Evolutionary conservation across 2,888 invertebrate species (phyloP), one percentile per base, ranked within the genome.

Genomic region (Poecilus cupreus): DNA sequence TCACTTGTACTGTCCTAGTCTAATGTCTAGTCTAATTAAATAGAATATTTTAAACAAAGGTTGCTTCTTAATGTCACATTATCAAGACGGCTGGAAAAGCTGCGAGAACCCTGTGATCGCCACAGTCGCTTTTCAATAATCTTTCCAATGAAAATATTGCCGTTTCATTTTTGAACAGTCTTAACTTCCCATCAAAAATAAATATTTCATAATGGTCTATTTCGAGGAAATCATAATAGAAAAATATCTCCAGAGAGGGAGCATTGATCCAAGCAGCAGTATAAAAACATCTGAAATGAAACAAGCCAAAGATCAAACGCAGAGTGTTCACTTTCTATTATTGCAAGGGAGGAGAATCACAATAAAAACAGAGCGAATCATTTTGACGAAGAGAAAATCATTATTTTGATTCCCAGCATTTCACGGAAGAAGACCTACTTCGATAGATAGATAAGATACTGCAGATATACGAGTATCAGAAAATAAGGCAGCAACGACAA

Each of bases 291-390:
- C 32, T 74, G 74, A 74, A 74, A 74, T 74, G 49, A 75, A 75
- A 26, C 51, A 75, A 75, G 75, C 32, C 51, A 75, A 51, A 75
- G 75, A 75, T 75, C 75, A 75, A 75, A 75, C 16, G 70, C n/a
- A 39, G 16, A 51, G 49, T n/a, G 18, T 75, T 75, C 75, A 24
- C 49, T 75, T 49, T 51, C 75, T 75, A 51, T 75, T 75, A 75
- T 75, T 46, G 51, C 51, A 60, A 26, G 60, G 26, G 13, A 26
- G n/a, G 24, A 60, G 54, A 54, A 3, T 18, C 20, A 74, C 49
- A 75, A 51, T 46, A 51, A 75, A 75, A 75, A 75, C 49, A 60
- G 60, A 72, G 11, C n/a, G 43, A 72, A 20, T 72, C 46, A 72
- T 72, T 72, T 72, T 68, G 16, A 68, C 37, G 20, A 16, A 13